phyloP scores from a whole-genome alignment of 2,797 vertebrate genomes.

The Agapornis canus region DNA sequence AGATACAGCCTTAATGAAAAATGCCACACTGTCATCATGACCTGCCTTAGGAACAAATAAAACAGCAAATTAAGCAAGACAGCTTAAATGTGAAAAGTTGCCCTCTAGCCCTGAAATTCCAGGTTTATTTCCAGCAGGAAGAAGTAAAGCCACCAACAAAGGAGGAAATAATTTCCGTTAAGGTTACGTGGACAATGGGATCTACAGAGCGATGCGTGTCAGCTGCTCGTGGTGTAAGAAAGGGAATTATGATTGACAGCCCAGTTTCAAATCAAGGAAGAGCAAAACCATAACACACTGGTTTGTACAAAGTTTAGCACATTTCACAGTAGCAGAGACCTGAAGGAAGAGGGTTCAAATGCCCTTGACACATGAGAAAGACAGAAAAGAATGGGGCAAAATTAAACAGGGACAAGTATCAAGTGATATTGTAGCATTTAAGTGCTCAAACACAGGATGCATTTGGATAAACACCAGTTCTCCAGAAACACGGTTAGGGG shows the following conservation, averaged over 20 bases:
- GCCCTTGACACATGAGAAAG: background rate
- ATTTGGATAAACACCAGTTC: background rate
- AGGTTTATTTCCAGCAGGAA: constrained; percentile 32
- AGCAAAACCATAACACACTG: background rate
- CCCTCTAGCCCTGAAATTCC: constrained; percentile 33
- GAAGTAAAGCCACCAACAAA: constrained; percentile 41
- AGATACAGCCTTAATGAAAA: constrained; percentile 38
- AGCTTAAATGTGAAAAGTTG: constrained; percentile 23
- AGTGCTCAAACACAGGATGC: background rate
- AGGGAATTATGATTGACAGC: background rate
- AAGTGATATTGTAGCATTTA: background rate
- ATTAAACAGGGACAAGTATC: background rate
- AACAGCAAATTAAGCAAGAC: constrained; percentile 3
- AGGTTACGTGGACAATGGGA: background rate
- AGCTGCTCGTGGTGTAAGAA: background rate
- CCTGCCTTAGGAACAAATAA: constrained; percentile 29
- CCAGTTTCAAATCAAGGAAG: background rate
- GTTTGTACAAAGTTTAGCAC: background rate
- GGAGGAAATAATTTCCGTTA: constrained; percentile 26
- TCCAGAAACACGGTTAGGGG: background rate
- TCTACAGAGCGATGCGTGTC: background rate
- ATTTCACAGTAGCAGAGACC: background rate
- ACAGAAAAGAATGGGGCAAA: background rate
- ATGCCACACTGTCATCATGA: background rate
- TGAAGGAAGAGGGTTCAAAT: background rate